These are phyloP conservation scores for Exephanes ischioxanthus DNA, from an alignment of 2,888 invertebrate genomes.

Conservation along the genomic window DNA sequence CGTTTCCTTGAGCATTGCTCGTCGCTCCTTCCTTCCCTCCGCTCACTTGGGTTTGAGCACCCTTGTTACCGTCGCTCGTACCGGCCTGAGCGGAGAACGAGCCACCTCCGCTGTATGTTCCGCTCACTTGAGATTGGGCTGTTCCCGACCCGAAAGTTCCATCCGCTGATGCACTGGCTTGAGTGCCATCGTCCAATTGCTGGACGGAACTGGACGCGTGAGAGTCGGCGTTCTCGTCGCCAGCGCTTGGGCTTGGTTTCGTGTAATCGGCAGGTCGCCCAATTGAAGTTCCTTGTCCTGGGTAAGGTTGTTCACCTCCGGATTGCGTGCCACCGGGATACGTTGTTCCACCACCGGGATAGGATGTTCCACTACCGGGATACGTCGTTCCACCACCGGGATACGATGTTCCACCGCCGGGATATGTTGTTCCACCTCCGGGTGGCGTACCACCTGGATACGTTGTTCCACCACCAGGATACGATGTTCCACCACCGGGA, in stretches of 20 bases:
- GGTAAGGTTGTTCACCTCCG: conserved; percentile 21
- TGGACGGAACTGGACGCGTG: conserved; percentile 90
- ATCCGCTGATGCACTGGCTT: conserved; percentile 91
- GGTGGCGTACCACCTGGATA: conserved; percentile 9
- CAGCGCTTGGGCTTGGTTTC: conserved; percentile 64
- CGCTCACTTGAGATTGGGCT: conserved; percentile 93
- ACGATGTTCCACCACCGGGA: conserved; percentile 15
- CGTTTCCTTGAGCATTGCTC: conserved; percentile 91
- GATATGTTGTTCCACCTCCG: conserved; percentile 54
- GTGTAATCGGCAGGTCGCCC: conserved; percentile 24
- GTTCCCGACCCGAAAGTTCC: conserved; percentile 91
- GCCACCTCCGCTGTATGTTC: conserved; percentile 91
- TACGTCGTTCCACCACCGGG: conserved; percentile 38
- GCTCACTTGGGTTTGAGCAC: conserved; percentile 89
- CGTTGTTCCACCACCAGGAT: neutral
- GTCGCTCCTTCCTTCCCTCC: conserved; percentile 91
- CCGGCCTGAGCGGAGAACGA: conserved; percentile 94
- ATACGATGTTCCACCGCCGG: conserved; percentile 43
- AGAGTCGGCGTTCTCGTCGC: conserved; percentile 89
- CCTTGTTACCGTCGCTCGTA: conserved; percentile 91
- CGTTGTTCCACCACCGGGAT: conserved; percentile 51
- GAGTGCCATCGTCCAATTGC: conserved; percentile 88
- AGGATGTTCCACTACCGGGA: conserved; percentile 51
- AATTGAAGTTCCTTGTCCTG: conserved; percentile 37
- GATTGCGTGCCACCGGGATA: conserved; percentile 69